Conservation (phyloP, 2,888 invertebrate species). For the Netelia fuscicornis region DNA sequence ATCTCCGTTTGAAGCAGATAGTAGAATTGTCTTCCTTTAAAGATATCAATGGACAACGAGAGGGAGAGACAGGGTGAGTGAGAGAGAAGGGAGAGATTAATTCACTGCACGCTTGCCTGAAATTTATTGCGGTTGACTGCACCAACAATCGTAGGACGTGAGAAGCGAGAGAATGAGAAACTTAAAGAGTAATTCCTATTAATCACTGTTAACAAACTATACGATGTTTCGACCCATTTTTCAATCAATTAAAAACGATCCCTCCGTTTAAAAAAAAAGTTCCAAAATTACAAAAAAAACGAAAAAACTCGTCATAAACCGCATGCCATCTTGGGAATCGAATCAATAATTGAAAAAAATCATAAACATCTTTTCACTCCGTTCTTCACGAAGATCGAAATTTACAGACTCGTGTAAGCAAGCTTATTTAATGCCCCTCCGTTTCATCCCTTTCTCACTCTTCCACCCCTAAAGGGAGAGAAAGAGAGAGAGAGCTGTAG, state of each 20-base stretch:
- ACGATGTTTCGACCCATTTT: no score
- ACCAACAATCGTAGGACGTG: neutral
- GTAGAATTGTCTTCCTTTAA: no score
- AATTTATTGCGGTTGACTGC: constrained; percentile 46
- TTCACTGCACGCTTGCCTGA: constrained; percentile 35
- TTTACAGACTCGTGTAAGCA: neutral
- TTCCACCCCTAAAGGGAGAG: neutral
- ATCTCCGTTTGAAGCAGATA: no score
- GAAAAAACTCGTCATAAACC: no score
- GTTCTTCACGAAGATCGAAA: neutral
- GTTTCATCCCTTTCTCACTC: constrained; percentile 28
- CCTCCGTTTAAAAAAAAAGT: no score
- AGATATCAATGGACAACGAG: neutral
- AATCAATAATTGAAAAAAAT: no score
- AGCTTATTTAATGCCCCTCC: constrained; percentile 29
- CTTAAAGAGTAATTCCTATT: neutral
- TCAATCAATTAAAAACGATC: no score
- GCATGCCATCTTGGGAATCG: no score
- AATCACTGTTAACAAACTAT: no score
- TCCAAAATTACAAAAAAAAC: no score
- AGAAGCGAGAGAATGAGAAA: constrained; percentile 36
- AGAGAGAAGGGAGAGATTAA: constrained; percentile 19
- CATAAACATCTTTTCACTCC: no score
- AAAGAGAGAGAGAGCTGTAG: constrained; percentile 30
- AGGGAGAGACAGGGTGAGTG: constrained; percentile 14